Conservation (phyloP, 2,797 vertebrate species). For the Petrocephalus sullivani region DNA sequence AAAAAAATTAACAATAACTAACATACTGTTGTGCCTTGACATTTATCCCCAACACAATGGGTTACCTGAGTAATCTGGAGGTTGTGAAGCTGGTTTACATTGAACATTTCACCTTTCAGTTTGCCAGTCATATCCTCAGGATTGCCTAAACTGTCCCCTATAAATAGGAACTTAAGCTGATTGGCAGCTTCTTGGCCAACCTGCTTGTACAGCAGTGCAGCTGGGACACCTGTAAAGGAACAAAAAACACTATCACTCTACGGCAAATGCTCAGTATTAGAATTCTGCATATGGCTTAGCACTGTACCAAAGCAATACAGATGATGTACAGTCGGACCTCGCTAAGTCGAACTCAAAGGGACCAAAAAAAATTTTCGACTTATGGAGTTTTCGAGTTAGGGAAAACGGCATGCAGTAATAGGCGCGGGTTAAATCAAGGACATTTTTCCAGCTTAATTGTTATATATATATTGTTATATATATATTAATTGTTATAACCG, state of each 20-base stretch:
- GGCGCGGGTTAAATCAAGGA: too few species aligned
- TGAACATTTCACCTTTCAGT: slow-evolving; percentile 53
- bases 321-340: background rate
- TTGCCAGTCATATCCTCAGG: slow-evolving; percentile 41
- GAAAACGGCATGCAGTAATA: too few species aligned
- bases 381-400: too few species aligned
- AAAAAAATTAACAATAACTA: too few species aligned
- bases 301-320: background rate
- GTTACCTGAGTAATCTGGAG: slow-evolving; percentile 37
- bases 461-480: too few species aligned
- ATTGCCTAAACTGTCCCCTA: slow-evolving; percentile 56
- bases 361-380: too few species aligned
- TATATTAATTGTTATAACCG: too few species aligned
- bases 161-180: slow-evolving; percentile 50
- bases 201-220: slow-evolving; percentile 55
- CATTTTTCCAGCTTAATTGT: too few species aligned
- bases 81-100: slow-evolving; percentile 35
- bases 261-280: background rate
- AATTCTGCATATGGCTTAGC: background rate
- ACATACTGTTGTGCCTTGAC: too few species aligned
- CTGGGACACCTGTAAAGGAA: slow-evolving; percentile 49
- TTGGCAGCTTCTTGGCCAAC: slow-evolving; percentile 38
- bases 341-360: too few species aligned
- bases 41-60: background rate
- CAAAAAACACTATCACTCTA: background rate